A percentile compares a stretch with the other conserved stretches of the same genome.
Conservation (phyloP, 2,113 vertebrate species). For the Pipra filicauda region DNA sequence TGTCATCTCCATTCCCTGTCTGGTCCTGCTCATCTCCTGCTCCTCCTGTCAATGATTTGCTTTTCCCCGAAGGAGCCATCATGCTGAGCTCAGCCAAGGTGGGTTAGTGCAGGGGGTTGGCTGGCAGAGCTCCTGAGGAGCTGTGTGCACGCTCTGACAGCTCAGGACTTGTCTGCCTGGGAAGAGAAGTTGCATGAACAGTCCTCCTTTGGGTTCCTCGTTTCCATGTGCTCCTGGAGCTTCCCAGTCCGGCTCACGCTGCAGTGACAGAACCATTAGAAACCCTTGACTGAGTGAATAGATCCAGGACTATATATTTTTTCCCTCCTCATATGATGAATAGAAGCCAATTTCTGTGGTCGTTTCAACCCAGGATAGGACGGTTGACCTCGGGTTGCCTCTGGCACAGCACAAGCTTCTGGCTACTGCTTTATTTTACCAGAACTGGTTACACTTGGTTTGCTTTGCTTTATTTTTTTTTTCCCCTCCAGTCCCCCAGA, state of each 20-base stretch:
- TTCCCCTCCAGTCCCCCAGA: accelerated
- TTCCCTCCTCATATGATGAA: background rate
- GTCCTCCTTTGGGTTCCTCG: background rate
- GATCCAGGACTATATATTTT: background rate
- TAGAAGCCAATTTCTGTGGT: background rate
- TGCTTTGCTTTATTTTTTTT: background rate
- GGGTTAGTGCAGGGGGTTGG: background rate
- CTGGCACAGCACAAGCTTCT: background rate
- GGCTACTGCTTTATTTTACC: background rate
- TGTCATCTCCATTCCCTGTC: background rate
- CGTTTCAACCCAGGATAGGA: background rate
- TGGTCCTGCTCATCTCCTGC: background rate
- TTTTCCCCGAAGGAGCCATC: background rate
- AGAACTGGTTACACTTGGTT: background rate
- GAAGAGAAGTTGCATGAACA: background rate
- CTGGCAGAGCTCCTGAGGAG: background rate
- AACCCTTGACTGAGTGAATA: background rate
- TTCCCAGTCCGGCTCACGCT: background rate
- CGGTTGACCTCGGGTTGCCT: background rate
- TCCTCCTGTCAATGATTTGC: background rate
- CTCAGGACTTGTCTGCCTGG: accelerated
- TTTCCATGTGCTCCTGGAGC: background rate
- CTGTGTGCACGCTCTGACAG: background rate
- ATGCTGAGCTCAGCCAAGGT: accelerated
- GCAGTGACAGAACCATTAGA: background rate